These are phyloP conservation scores for Yponomeuta sedellus DNA, from an alignment of 2,888 invertebrate genomes.

Conservation along the genomic window DNA sequence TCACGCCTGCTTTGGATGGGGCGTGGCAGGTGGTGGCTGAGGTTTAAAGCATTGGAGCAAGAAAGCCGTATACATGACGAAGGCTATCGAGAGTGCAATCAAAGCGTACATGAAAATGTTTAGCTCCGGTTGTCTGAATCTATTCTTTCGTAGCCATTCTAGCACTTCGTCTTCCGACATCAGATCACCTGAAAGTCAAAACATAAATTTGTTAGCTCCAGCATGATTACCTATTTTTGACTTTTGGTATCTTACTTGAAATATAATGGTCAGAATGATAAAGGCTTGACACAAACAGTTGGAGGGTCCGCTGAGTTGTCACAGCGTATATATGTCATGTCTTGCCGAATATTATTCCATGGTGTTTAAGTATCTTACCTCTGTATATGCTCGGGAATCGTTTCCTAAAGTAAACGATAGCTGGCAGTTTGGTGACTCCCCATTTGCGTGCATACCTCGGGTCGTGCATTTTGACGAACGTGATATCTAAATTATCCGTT, in stretches of 20 bases:
- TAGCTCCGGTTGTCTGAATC: conserved; percentile 93
- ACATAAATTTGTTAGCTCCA: not conserved
- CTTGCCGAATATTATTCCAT: not conserved
- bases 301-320: too few relatives aligned
- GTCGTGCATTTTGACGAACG: conserved; percentile 96
- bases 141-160: conserved; percentile 94
- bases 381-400: conserved; percentile 95
- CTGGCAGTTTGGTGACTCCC: conserved; percentile 93
- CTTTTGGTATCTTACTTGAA: too few relatives aligned
- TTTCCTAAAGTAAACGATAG: conserved; percentile 93
- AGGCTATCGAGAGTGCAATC: conserved; percentile 89
- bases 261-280: too few relatives aligned
- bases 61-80: conserved; percentile 93
- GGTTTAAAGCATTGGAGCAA: conserved; percentile 92
- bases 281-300: too few relatives aligned
- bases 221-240: too few relatives aligned
- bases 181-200: conserved; percentile 80
- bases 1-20: conserved; percentile 83
- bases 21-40: conserved; percentile 77
- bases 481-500: conserved; percentile 94
- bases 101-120: conserved; percentile 96
- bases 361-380: conserved; percentile 67
- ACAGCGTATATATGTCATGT: too few relatives aligned
- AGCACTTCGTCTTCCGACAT: conserved; percentile 90
- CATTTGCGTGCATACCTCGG: conserved; percentile 93